Evolutionary conservation across 2,888 invertebrate genomes (phyloP).

Genomic region (Crocallis elinguaria): DNA sequence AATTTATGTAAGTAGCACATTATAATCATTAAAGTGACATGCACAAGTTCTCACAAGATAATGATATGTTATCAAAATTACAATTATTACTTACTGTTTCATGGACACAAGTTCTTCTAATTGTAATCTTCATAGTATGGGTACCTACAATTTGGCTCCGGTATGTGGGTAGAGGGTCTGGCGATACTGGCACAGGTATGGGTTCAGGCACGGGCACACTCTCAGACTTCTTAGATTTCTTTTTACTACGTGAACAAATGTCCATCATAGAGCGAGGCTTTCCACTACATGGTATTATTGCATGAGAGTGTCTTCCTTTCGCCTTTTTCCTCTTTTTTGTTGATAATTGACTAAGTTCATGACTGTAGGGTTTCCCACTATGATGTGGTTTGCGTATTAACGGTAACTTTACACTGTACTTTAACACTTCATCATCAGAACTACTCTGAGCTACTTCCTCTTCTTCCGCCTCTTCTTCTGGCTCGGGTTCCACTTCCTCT

Average conservation of each 20-base stretch:
- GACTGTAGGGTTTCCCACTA: conserved; percentile 83
- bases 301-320: conserved; percentile 71
- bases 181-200: conserved; percentile 8
- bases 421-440: conserved; percentile 79
- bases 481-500: conserved; percentile 49
- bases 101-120: conserved; percentile 85
- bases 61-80: conserved; percentile 26
- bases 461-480: conserved; percentile 47
- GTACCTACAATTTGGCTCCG: conserved; percentile 87
- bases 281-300: conserved; percentile 76
- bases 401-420: conserved; percentile 78
- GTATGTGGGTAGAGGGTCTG: conserved; percentile 68
- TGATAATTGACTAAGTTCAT: conserved; percentile 84
- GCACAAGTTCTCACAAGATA: conserved; percentile 12
- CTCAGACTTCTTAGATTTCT: conserved; percentile 77
- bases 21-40: neutral
- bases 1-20: neutral
- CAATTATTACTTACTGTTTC: conserved; percentile 64
- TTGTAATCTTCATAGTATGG: conserved; percentile 88
- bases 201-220: conserved; percentile 40
- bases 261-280: conserved; percentile 81
- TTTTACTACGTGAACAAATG: conserved; percentile 79
- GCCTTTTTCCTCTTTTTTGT: conserved; percentile 78
- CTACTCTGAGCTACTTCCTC: conserved; percentile 63
- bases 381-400: conserved; percentile 70